Conservation (phyloP, 2,888 invertebrate genomes). For the Zeuzera pyrina region DNA sequence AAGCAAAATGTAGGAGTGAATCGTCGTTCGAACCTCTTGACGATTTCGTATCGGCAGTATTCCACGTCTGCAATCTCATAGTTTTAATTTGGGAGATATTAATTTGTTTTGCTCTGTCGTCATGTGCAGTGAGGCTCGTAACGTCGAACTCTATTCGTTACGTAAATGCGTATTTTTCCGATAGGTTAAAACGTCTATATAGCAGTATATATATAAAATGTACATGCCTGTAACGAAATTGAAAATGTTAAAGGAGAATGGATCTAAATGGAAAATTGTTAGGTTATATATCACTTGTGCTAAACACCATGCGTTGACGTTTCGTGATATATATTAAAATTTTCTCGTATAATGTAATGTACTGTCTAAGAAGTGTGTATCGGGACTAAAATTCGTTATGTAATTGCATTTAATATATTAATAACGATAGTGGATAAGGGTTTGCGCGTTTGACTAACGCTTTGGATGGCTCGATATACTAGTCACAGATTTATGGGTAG, state of each 20-base stretch:
- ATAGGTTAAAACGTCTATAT: too few relatives aligned
- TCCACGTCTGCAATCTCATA: conserved; percentile 37
- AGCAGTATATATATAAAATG: too few relatives aligned
- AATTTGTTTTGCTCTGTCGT: conserved; percentile 15
- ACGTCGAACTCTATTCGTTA: too few relatives aligned
- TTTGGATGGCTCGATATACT: conserved; percentile 30
- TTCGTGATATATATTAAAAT: conserved; percentile 17
- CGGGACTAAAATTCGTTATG: conserved; percentile 21
- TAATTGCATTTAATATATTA: conserved; percentile 20
- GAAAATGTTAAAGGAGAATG: too few relatives aligned
- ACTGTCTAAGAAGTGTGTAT: conserved; percentile 14
- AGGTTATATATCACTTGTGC: too few relatives aligned
- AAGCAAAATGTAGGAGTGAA: conserved; percentile 30
- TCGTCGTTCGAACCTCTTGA: conserved; percentile 6
- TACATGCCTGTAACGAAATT: too few relatives aligned
- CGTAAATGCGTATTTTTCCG: too few relatives aligned
- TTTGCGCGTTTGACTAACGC: conserved; percentile 27
- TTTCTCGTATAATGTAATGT: neutral
- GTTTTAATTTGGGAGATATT: conserved; percentile 17
- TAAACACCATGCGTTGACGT: conserved; percentile 10
- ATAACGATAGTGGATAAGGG: conserved; percentile 24
- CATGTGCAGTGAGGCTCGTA: conserved; percentile 4
- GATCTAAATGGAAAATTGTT: too few relatives aligned
- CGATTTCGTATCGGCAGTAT: conserved; percentile 13
- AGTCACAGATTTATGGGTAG: conserved; percentile 29